Base-by-base conservation (phyloP, 2,888 invertebrate species). In the Xestoiulus laeticollis region DNA sequence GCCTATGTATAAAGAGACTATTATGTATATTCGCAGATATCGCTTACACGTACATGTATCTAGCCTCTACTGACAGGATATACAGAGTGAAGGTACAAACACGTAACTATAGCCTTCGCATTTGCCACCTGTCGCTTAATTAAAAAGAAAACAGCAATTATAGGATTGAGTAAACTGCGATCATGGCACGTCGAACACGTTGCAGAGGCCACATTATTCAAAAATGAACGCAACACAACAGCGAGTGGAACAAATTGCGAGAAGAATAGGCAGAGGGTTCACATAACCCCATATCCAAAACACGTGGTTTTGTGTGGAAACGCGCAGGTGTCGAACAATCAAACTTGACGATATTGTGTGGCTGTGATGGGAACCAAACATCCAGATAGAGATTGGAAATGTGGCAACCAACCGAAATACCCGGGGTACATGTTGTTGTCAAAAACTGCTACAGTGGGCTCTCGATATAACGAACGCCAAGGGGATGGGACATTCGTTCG, bases 71-170 rank as follows among this genome's bases (percentile, higher is more conserved):
- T n/a, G n/a, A n/a, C n/a, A n/a, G n/a, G n/a, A n/a, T n/a, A n/a
- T n/a, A n/a, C n/a, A n/a, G n/a, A n/a, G n/a, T n/a, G n/a, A n/a
- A n/a, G n/a, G n/a, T n/a, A n/a, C n/a, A n/a, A n/a, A n/a, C n/a
- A n/a, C n/a, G n/a, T n/a, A n/a, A n/a, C n/a, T n/a, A n/a, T n/a
- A n/a, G n/a, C n/a, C n/a, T n/a, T n/a, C n/a, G n/a, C n/a, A n/a
- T n/a, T n/a, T n/a, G 48, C 8, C 48, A 59, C 59, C 68, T 68
- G 68, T 8, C 22, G 68, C 68, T 68, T 68, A 68, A 68, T 68
- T 68, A 68, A 68, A n/a, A 68, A 59, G 68, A 68, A 22, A 68
- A 68, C 68, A 68, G 68, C 68, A 68, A 68, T 48, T 48, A 48
- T n/a, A n/a, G 0, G 48, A 48, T 48, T 6, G 14, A 48, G 48